Evolutionary conservation across 2,797 vertebrate genomes (phyloP), one percentile per base, ranked within the genome.

Genomic region (Hypotaenidia philippensis): DNA sequence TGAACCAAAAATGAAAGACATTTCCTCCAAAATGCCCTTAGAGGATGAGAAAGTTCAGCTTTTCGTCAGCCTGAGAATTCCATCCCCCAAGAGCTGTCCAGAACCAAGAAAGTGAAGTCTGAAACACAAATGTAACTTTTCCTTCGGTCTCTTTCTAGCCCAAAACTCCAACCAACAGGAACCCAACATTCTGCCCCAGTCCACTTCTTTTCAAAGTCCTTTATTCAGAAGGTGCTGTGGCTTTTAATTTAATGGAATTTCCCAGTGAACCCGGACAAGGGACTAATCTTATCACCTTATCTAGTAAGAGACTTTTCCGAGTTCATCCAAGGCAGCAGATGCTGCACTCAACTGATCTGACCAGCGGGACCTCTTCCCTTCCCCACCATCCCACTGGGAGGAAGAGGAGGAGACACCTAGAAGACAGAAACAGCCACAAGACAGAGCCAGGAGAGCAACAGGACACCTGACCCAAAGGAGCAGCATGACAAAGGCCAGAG

Each of bases 41-140:
- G 90, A 63, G 90, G 87, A 94, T 91, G 96, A 96, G 96, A 97
- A 96, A 97, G 97, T 96, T 97, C 97, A 93, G 60, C 65, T 64
- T 63, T 71, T 81, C 25, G 3, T 56, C 70, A 77, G 85, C 68
- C 87, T 38, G 60, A 85, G 83, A 93, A 89, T 69, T 87, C 84
- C 88, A 86, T 77, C 82, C 63, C 64, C 85, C 63, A 76, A 4
- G 45, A 84, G 80, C 85, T 86, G 63, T 68, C 83, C 59, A 55
- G 94, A 81, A 53, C 40, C 50, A 87, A 83, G 90, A 71, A 77
- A 56, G 83, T 45, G 21, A 87, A 94, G 63, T 13, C 82, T 79
- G 81, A 79, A 89, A 57, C 57, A 78, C 79, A 93, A 94, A 53
- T 19, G 36, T 5, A 78, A 68, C 47, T 64, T 36, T 50, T 52